phyloP scores from a whole-genome alignment of 2,113 vertebrate species.

The Oryzias curvinotus region DNA sequence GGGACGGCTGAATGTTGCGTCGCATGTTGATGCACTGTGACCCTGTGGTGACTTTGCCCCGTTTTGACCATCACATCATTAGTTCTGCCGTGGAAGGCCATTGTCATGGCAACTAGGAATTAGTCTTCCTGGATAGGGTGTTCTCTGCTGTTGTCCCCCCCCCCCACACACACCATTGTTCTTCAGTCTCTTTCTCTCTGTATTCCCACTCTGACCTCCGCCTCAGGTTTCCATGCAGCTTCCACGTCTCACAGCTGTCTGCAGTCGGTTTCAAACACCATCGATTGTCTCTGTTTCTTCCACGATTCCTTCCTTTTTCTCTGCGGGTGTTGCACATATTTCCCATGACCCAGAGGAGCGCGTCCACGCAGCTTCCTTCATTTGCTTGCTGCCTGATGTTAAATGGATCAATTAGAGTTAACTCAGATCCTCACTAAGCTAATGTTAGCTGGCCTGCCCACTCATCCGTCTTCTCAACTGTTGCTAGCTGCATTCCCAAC shows the following conservation, averaged over 20 bases:
- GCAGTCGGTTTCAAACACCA: neutral
- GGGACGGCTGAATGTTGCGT: constrained; percentile 1
- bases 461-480: constrained; percentile 37
- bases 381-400: constrained; percentile 29
- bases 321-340: constrained; percentile 3
- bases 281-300: constrained; percentile 3
- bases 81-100: constrained; percentile 16
- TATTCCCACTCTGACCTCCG: neutral
- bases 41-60: constrained; percentile 14
- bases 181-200: constrained; percentile 1
- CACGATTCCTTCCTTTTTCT: constrained; percentile 8
- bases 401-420: constrained; percentile 58
- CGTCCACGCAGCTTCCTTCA: constrained; percentile 6
- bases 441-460: constrained; percentile 43
- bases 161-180: constrained; percentile 38
- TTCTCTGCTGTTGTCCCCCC: constrained; percentile 9
- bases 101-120: constrained; percentile 68
- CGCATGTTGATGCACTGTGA: constrained; percentile 12
- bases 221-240: constrained; percentile 7
- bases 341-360: constrained; percentile 13
- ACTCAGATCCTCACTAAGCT: constrained; percentile 47
- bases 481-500: constrained; percentile 32
- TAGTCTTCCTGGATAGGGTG: constrained; percentile 28
- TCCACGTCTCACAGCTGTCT: constrained; percentile 1
- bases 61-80: constrained; percentile 5